Evolutionary conservation across 2,797 vertebrate species (phyloP).

Genomic region (Catharus ustulatus): DNA sequence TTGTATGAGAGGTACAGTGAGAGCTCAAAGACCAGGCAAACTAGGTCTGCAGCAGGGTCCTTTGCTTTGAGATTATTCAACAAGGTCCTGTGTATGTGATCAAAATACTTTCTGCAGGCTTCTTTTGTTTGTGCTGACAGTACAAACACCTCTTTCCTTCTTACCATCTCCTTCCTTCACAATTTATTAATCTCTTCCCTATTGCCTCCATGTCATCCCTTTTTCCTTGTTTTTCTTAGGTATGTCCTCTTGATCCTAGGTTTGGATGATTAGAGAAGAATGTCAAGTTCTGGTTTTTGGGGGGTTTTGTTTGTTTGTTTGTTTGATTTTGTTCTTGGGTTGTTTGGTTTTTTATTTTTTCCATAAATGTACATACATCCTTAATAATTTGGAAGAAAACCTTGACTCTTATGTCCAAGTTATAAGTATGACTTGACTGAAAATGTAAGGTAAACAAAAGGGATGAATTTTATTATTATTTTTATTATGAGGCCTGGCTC

Average conservation of each 20-base stretch:
- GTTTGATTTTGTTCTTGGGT: not conserved
- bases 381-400: not conserved
- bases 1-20: not conserved
- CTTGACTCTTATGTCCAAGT: not conserved
- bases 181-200: not conserved
- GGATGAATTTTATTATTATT: not conserved
- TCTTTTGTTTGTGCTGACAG: not conserved
- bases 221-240: not conserved
- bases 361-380: not conserved
- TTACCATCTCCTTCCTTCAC: not conserved
- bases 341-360: not conserved
- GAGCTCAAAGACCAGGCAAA: not conserved
- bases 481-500: not conserved
- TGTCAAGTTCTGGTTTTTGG: accelerated
- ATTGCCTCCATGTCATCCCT: not conserved
- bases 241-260: not conserved
- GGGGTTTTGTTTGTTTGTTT: not conserved
- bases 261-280: not conserved
- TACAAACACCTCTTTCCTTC: no score
- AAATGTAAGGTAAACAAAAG: not conserved
- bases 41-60: not conserved
- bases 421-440: not conserved
- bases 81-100: not conserved
- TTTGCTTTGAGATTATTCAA: not conserved
- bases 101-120: not conserved